Conservation (phyloP, 2,113 vertebrate genomes). For the Notiomystis cincta region DNA sequence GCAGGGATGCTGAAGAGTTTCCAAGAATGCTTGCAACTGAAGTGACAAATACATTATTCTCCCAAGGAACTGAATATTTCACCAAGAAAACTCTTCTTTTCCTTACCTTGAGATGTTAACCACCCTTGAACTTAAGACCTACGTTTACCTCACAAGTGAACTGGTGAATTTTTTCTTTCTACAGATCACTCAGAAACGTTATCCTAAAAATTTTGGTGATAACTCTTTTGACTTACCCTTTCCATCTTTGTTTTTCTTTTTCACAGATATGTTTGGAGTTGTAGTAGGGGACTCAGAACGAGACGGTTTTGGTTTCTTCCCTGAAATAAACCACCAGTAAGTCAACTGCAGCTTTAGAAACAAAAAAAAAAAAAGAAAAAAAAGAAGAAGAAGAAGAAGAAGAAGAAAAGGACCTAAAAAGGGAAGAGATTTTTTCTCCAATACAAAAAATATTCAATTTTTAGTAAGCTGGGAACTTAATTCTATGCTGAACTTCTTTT, state of each 20-base stretch:
- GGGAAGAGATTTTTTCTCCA: background rate
- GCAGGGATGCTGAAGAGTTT: background rate
- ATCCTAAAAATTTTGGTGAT: background rate
- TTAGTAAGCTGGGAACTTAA: background rate
- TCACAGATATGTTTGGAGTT: constrained; percentile 89
- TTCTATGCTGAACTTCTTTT: background rate
- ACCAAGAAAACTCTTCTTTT: background rate
- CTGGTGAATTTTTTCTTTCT: background rate
- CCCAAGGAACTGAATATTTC: background rate
- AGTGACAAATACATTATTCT: background rate
- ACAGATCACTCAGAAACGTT: background rate
- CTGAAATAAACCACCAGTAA: constrained; percentile 71
- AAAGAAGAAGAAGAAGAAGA: background rate
- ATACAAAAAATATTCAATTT: background rate
- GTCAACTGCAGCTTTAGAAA: background rate
- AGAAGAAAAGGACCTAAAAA: background rate
- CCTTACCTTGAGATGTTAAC: background rate
- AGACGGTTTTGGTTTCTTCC: constrained; percentile 80
- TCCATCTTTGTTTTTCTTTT: constrained; percentile 91
- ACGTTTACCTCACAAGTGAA: background rate
- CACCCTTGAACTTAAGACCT: background rate
- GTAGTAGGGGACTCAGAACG: constrained; percentile 87
- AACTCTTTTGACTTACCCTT: constrained; percentile 79
- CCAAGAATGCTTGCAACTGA: background rate
- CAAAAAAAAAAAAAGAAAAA: background rate